Evolutionary conservation across 2,113 vertebrate genomes (phyloP).

Genomic region (Oxyura jamaicensis): DNA sequence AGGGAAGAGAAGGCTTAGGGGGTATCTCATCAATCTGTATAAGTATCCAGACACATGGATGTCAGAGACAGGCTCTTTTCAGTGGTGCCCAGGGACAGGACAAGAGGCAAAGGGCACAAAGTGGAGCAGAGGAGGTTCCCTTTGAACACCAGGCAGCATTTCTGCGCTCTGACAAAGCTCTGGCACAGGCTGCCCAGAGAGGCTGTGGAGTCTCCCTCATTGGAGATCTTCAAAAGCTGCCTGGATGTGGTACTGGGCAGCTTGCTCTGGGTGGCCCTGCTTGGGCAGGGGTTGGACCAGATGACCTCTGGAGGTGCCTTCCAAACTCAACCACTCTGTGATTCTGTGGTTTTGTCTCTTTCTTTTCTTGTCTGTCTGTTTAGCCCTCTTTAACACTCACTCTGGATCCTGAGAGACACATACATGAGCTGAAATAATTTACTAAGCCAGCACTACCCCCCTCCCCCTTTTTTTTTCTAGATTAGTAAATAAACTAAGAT

Average conservation of each 20-base stretch:
- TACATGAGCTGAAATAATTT: neutral
- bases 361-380: neutral
- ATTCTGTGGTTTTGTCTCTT: neutral
- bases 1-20: neutral
- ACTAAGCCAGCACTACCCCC: neutral
- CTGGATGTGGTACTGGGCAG: neutral
- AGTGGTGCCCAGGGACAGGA: neutral
- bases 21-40: neutral
- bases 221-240: neutral
- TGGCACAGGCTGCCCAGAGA: neutral
- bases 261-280: neutral
- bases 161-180: accelerated
- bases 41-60: neutral
- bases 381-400: neutral
- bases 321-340: neutral
- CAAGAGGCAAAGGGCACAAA: neutral
- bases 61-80: neutral
- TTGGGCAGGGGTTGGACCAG: neutral
- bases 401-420: neutral
- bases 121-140: neutral
- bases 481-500: neutral
- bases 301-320: neutral
- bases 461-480: neutral
- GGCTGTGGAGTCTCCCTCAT: neutral
- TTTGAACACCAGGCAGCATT: neutral